Evolutionary conservation across 2,797 vertebrate genomes (phyloP).

Genomic region (Acanthurus tractus): DNA sequence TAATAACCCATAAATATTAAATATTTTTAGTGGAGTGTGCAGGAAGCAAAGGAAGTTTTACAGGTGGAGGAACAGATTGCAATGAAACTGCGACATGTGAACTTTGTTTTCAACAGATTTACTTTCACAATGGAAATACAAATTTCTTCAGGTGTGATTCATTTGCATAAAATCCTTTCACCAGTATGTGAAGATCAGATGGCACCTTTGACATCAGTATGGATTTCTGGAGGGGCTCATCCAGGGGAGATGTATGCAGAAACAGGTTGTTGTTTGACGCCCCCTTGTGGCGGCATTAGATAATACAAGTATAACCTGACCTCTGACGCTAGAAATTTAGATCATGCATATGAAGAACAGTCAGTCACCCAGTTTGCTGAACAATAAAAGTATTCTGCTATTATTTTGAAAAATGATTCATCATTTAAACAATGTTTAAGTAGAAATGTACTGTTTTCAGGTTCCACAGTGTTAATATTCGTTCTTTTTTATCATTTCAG

Average conservation of each 20-base stretch:
- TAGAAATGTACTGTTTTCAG: not conserved
- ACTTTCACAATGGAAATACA: not conserved
- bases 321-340: not conserved
- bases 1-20: not conserved
- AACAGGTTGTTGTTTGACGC: slow-evolving; percentile 17
- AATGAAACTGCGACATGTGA: not conserved
- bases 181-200: no score
- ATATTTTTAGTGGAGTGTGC: not conserved
- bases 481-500: not conserved
- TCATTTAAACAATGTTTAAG: not conserved
- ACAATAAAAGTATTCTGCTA: not conserved
- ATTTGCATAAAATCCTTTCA: not conserved
- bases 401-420: not conserved
- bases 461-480: not conserved
- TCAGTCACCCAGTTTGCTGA: no score
- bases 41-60: not conserved
- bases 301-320: not conserved
- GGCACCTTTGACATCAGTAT: no score
- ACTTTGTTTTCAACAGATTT: not conserved
- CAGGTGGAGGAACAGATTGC: not conserved
- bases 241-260: not conserved
- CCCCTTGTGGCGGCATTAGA: slow-evolving; percentile 29
- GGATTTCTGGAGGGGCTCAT: not conserved
- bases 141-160: not conserved
- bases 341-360: not conserved